Percentiles rank a stretch among this genome's conserved stretches.
Evolutionary conservation across 2,888 invertebrate species (phyloP).

Genomic region (Drosophila mimica): DNA sequence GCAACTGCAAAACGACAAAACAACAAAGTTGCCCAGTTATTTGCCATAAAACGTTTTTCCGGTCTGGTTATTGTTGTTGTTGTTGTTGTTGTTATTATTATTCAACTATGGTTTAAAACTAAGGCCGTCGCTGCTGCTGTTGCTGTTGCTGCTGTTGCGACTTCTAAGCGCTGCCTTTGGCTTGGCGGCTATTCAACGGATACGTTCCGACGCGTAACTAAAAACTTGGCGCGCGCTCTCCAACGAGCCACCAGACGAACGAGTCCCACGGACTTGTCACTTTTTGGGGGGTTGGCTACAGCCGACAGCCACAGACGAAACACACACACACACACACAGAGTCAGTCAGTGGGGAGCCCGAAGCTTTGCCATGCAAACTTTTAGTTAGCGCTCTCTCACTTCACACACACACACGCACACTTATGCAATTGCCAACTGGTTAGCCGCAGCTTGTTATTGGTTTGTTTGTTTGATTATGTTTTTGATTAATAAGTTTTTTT

Average conservation of each 20-base stretch:
- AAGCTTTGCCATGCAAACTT: conserved; percentile 46
- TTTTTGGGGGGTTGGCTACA: conserved; percentile 60
- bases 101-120: conserved; percentile 54
- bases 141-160: conserved; percentile 55
- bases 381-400: conserved; percentile 47
- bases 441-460: conserved; percentile 57
- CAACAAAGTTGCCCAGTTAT: conserved; percentile 30
- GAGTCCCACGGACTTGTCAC: conserved; percentile 60
- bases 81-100: conserved; percentile 44
- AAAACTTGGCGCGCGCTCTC: conserved; percentile 81
- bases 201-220: conserved; percentile 80
- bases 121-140: conserved; percentile 65
- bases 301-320: conserved; percentile 22
- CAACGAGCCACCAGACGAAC: conserved; percentile 75
- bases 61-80: conserved; percentile 43
- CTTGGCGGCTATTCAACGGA: conserved; percentile 74
- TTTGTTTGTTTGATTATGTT: conserved; percentile 52
- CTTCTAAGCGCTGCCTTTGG: conserved; percentile 70
- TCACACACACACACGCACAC: conserved; percentile 21
- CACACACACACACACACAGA: conserved; percentile 3
- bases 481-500: conserved; percentile 55
- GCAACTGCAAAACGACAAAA: conserved; percentile 46
- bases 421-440: conserved; percentile 32
- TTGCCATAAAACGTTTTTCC: conserved; percentile 58
- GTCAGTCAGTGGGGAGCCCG: conserved; percentile 26